A percentile compares a stretch with the other conserved stretches of the same genome.
Conservation (phyloP, 1,140 invertebrate species). For the Maniola jurtina region DNA sequence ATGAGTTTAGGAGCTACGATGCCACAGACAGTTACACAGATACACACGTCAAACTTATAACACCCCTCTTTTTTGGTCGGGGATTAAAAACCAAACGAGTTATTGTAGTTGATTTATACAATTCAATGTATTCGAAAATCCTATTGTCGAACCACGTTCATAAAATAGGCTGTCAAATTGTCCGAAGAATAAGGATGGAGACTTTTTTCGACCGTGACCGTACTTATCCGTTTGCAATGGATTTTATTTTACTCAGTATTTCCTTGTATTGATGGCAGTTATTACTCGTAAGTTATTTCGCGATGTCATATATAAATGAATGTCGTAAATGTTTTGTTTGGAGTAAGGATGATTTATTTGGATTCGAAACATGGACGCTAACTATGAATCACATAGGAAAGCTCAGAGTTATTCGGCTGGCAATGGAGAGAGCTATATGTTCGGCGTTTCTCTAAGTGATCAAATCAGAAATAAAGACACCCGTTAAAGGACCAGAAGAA, state of each 20-base stretch:
- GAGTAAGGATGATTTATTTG: background rate
- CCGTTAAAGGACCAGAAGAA: no score
- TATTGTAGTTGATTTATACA: background rate
- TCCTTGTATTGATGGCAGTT: conserved; percentile 11
- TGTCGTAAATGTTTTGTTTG: conserved; percentile 12
- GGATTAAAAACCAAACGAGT: no score
- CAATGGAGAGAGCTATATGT: no score
- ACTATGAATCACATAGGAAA: no score
- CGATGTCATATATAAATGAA: background rate
- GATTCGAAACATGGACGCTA: no score
- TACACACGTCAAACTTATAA: no score
- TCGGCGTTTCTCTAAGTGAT: no score
- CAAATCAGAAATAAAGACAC: no score
- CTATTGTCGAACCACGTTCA: background rate
- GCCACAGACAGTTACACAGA: no score
- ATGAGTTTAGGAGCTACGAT: no score
- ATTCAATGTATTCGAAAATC: background rate
- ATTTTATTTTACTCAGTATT: conserved; percentile 35
- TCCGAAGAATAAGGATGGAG: conserved; percentile 34
- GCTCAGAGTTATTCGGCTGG: no score
- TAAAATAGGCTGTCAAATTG: conserved; percentile 1
- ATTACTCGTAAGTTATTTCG: background rate
- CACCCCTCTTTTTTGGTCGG: no score
- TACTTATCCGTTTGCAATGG: conserved; percentile 44
- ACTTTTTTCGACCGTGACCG: conserved; percentile 39